Conservation (phyloP, 1,140 invertebrate genomes). For the Himalopsyche phryganea region DNA sequence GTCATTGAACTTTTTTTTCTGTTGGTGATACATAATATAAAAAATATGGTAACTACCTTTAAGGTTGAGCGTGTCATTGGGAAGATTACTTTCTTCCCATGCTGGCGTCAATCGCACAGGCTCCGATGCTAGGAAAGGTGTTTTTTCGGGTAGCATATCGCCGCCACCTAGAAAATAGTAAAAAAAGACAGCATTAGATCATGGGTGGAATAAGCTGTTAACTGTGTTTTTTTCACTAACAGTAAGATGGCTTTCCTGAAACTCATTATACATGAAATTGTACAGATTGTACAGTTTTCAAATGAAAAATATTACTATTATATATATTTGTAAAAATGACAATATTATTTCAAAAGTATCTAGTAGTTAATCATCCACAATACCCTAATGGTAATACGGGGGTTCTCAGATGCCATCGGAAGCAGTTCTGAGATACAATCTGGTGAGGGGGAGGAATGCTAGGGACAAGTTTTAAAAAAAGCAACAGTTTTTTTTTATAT, state of each 20-base stretch:
- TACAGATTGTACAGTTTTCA: not conserved
- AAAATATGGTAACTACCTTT: slow-evolving; percentile 48
- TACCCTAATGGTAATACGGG: too few relatives aligned
- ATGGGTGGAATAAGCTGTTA: too few relatives aligned
- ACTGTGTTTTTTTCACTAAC: not conserved
- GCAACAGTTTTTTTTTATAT: too few relatives aligned
- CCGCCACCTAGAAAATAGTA: slow-evolving; percentile 41
- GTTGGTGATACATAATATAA: too few relatives aligned
- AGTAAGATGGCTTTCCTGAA: not conserved
- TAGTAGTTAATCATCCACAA: too few relatives aligned
- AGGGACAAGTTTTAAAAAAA: too few relatives aligned
- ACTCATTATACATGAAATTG: not conserved
- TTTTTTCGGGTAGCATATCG: slow-evolving; percentile 49
- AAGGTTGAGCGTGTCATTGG: slow-evolving; percentile 82
- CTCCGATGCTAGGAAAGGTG: slow-evolving; percentile 56
- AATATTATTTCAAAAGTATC: not conserved
- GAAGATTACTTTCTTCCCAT: slow-evolving; percentile 79
- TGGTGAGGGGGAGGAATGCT: not conserved
- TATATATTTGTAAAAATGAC: not conserved
- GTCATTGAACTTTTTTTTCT: too few relatives aligned
- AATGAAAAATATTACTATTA: not conserved
- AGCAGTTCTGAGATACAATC: not conserved
- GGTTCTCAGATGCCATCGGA: not conserved
- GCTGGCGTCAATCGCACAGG: slow-evolving; percentile 80
- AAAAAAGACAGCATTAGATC: not conserved